A percentile compares a stretch with the other conserved stretches of the same genome.
phyloP scores from a whole-genome alignment of 2,888 invertebrate species.

The Tenodera sinensis region DNA sequence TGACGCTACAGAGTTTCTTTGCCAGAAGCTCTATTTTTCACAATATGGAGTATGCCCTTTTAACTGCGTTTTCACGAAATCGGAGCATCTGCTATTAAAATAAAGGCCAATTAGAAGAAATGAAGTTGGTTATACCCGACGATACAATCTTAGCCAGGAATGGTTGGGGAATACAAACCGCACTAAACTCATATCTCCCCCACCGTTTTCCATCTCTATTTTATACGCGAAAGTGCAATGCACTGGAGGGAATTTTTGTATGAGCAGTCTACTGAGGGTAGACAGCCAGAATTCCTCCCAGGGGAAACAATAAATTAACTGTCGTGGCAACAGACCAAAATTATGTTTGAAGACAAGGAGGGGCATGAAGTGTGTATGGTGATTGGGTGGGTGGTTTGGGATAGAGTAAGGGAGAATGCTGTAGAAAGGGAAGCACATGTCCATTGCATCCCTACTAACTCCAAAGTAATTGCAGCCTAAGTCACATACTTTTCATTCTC shows the following conservation, averaged over 20 bases:
- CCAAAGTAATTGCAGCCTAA: slow-evolving; percentile 4
- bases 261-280: neutral
- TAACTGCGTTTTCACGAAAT: neutral
- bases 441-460: neutral
- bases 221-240: neutral
- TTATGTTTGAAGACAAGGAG: slow-evolving; percentile 21
- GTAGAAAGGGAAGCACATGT: neutral
- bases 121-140: neutral
- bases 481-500: neutral
- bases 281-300: slow-evolving; percentile 13
- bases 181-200: neutral
- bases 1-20: too few relatives aligned
- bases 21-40: neutral
- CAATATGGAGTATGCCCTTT: neutral
- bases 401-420: neutral
- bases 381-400: slow-evolving; percentile 15
- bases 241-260: slow-evolving; percentile 12
- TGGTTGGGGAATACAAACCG: neutral
- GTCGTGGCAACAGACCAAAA: slow-evolving; percentile 27
- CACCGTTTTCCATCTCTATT: neutral
- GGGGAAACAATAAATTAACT: slow-evolving; percentile 25
- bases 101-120: neutral
- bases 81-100: neutral
- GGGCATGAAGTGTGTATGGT: slow-evolving; percentile 16
- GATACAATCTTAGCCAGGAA: neutral